Evolutionary conservation across 2,113 vertebrate genomes (phyloP).

Genomic region (Psilopsiagon aymara): DNA sequence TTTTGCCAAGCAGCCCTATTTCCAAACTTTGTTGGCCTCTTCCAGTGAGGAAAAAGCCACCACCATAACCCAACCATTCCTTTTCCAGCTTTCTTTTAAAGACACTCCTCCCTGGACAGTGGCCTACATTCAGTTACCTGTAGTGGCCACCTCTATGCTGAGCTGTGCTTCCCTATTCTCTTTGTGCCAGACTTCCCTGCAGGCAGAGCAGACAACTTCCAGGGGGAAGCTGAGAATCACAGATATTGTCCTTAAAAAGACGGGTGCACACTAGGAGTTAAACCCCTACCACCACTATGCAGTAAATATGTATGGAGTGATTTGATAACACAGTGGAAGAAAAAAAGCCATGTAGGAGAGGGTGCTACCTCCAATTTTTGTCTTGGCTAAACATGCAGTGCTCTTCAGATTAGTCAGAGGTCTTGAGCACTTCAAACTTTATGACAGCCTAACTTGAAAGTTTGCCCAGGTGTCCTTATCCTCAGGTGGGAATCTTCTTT

Average conservation of each 20-base stretch:
- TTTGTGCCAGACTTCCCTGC: background rate
- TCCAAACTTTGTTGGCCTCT: background rate
- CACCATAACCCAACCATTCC: background rate
- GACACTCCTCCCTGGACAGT: background rate
- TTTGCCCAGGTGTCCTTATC: background rate
- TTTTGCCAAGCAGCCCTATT: background rate
- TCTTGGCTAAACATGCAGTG: background rate
- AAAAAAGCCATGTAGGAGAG: background rate
- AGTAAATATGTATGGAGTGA: background rate
- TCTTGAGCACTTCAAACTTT: background rate
- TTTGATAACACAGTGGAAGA: background rate
- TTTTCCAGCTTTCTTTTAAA: background rate
- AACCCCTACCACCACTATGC: rapidly evolving
- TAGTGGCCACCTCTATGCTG: background rate
- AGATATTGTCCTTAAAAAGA: background rate
- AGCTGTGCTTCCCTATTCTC: background rate
- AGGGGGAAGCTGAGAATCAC: background rate
- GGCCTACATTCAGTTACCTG: background rate
- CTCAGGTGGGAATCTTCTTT: background rate
- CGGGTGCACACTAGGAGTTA: background rate
- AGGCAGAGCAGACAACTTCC: background rate
- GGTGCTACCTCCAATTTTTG: background rate
- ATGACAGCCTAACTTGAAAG: background rate
- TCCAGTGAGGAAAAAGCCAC: background rate
- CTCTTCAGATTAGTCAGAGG: background rate